A percentile compares a stretch with the other conserved stretches of the same genome.
Evolutionary conservation across 2,797 vertebrate species (phyloP).

Genomic region (Pseudopleuronectes americanus): DNA sequence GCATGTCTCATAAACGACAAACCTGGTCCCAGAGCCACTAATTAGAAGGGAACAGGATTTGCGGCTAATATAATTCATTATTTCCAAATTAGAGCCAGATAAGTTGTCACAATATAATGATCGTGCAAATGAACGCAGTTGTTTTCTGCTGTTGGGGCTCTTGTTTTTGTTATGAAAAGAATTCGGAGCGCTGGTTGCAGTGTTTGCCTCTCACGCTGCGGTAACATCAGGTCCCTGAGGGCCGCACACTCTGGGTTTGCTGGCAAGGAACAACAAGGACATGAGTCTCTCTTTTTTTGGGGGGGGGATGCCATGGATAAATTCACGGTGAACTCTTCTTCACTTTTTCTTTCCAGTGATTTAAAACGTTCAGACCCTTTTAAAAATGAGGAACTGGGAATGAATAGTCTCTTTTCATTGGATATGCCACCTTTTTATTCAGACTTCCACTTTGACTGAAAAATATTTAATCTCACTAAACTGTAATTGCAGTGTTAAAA

Average conservation of each 20-base stretch:
- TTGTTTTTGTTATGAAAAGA: conserved; percentile 45
- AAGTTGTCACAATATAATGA: conserved; percentile 77
- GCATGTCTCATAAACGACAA: conserved; percentile 76
- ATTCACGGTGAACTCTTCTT: neutral
- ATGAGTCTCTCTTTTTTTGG: neutral
- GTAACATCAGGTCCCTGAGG: conserved; percentile 7
- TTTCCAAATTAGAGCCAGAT: conserved; percentile 76
- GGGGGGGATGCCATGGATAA: neutral
- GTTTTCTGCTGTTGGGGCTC: conserved; percentile 60
- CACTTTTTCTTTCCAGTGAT: neutral
- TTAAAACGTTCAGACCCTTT: neutral
- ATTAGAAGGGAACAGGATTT: conserved; percentile 79
- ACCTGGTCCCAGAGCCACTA: conserved; percentile 78
- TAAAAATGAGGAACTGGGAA: too few species aligned
- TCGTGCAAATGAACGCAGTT: conserved; percentile 66
- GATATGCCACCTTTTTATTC: too few species aligned
- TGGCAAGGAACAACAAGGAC: conserved; percentile 15
- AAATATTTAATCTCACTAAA: too few species aligned
- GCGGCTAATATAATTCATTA: conserved; percentile 80
- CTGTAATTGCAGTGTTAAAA: too few species aligned
- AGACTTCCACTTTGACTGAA: too few species aligned
- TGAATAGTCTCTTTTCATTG: too few species aligned
- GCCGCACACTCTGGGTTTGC: conserved; percentile 12
- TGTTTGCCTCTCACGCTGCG: conserved; percentile 17
- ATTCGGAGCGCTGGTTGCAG: conserved; percentile 6